Evolutionary conservation across 2,797 vertebrate genomes (phyloP).

Genomic region (Channallabes apus): DNA sequence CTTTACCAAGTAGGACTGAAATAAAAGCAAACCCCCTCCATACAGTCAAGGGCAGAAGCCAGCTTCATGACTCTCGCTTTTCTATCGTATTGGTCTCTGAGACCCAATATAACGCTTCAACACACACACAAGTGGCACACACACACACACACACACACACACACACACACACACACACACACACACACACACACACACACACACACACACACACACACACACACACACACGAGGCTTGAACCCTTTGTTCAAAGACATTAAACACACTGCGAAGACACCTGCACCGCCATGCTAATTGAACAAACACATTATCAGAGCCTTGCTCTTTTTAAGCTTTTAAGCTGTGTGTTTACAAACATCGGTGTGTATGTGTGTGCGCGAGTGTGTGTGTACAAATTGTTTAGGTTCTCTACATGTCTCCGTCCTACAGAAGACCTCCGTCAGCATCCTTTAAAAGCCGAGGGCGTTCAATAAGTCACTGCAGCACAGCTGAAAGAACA

Average conservation of each 20-base stretch:
- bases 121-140: background rate
- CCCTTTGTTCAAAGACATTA: background rate
- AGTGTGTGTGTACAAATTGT: background rate
- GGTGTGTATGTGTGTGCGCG: background rate
- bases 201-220: no score
- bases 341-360: background rate
- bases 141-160: no score
- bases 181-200: no score
- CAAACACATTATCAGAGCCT: background rate
- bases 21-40: conserved; percentile 4
- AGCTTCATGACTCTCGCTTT: background rate
- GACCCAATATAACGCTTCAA: background rate
- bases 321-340: conserved; percentile 3
- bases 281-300: background rate
- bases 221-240: background rate
- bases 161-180: no score
- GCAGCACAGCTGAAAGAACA: conserved; percentile 2
- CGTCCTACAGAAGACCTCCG: background rate
- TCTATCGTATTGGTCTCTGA: background rate
- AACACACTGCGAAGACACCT: background rate
- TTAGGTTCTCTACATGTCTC: background rate
- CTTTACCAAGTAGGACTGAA: conserved; percentile 22
- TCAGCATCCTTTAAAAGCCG: background rate
- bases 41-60: background rate
- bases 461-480: background rate